Conservation (phyloP, 2,888 invertebrate genomes). For the Coenonympha glycerion region DNA sequence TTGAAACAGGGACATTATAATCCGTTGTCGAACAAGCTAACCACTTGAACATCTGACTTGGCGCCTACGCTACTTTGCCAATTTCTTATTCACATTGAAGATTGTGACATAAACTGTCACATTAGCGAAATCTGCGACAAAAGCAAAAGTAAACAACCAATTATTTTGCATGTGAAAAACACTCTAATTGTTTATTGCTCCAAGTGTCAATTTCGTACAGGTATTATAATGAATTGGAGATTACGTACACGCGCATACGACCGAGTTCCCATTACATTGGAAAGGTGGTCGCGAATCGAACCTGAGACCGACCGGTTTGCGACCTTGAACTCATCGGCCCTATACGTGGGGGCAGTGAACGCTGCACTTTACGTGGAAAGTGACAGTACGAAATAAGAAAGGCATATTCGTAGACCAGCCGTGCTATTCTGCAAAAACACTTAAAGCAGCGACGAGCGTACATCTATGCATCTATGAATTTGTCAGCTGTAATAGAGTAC, state of each 20-base stretch:
- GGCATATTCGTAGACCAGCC: not conserved
- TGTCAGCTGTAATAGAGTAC: too few relatives aligned
- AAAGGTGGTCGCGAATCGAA: slow-evolving; percentile 26
- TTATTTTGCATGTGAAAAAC: not conserved
- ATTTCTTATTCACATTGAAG: too few relatives aligned
- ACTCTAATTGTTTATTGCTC: not conserved
- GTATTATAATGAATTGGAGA: slow-evolving; percentile 2
- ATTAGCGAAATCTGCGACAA: not conserved
- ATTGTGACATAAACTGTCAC: not conserved
- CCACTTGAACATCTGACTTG: too few relatives aligned
- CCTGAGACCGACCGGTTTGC: slow-evolving; percentile 23
- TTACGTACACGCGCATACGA: slow-evolving; percentile 17
- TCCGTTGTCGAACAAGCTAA: too few relatives aligned
- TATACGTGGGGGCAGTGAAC: slow-evolving; percentile 30
- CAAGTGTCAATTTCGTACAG: not conserved
- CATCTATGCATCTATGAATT: too few relatives aligned
- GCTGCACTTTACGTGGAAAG: slow-evolving; percentile 15
- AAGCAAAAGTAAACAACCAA: not conserved
- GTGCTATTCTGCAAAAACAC: too few relatives aligned
- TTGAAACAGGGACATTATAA: too few relatives aligned
- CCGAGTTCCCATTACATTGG: slow-evolving; percentile 28
- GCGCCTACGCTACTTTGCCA: too few relatives aligned
- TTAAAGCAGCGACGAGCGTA: too few relatives aligned
- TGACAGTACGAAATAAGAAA: not conserved
- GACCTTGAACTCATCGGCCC: slow-evolving; percentile 30